phyloP scores from a whole-genome alignment of 2,113 vertebrate species.

The Mustelus asterias region DNA sequence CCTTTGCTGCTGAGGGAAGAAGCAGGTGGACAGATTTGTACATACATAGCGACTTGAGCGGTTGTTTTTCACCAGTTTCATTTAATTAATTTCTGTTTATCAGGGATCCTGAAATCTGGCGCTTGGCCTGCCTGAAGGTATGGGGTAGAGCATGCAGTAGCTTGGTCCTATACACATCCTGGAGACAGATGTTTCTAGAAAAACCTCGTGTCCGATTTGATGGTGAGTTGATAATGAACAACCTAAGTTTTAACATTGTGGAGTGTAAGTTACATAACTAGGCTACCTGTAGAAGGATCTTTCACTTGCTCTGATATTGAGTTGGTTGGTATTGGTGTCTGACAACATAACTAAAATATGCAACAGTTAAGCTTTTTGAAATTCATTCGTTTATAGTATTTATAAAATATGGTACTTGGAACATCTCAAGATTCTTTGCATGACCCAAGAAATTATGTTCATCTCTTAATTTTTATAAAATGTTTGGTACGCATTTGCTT shows the following conservation, averaged over 20 bases:
- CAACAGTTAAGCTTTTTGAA: background rate
- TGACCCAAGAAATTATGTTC: background rate
- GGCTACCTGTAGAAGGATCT: background rate
- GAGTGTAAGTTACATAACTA: background rate
- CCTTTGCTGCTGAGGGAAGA: background rate
- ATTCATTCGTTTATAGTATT: background rate
- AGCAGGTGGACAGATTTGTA: background rate
- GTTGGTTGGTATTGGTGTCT: background rate
- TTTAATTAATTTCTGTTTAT: conserved; percentile 34
- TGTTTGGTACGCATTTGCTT: background rate
- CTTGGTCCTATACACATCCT: conserved; percentile 75
- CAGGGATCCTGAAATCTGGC: conserved; percentile 98
- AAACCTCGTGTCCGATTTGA: conserved; percentile 90
- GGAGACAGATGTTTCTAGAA: conserved; percentile 95
- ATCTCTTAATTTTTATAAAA: background rate
- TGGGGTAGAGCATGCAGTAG: conserved; percentile 91
- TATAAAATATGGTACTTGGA: background rate
- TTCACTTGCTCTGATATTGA: background rate
- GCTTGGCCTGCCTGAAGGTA: conserved; percentile 80
- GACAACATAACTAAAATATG: background rate
- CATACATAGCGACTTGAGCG: background rate
- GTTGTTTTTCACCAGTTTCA: background rate
- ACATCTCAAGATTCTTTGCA: background rate
- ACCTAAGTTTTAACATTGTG: background rate
- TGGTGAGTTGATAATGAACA: conserved; percentile 61